These are phyloP conservation scores for Orchesella flavescens DNA, from an alignment of 2,888 invertebrate genomes.

Conservation along the genomic window DNA sequence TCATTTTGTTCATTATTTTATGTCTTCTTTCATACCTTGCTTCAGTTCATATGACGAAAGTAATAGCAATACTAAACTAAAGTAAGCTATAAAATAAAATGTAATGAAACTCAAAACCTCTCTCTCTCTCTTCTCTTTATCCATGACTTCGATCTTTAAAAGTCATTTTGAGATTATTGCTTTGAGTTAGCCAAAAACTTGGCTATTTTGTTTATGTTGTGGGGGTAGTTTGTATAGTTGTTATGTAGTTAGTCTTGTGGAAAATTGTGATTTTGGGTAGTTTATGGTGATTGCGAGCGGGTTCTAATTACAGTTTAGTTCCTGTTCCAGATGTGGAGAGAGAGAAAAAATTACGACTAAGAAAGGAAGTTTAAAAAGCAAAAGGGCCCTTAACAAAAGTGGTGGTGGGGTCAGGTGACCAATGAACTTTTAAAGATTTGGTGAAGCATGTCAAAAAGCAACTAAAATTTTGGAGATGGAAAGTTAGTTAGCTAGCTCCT, in stretches of 20 bases:
- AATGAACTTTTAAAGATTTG: slow-evolving; percentile 39
- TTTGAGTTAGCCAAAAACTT: no score
- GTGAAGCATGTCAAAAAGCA: slow-evolving; percentile 11
- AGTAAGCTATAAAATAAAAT: no score
- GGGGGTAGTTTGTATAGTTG: no score
- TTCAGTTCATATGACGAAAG: background rate
- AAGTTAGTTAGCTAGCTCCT: no score
- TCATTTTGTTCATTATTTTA: slow-evolving; percentile 7
- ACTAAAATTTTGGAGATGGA: background rate
- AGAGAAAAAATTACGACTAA: no score
- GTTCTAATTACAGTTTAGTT: slow-evolving; percentile 57
- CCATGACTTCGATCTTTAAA: background rate
- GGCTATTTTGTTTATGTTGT: no score
- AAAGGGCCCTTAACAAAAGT: background rate
- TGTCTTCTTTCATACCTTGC: background rate
- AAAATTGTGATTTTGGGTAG: slow-evolving; percentile 55
- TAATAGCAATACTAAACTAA: no score
- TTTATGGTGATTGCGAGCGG: slow-evolving; percentile 45
- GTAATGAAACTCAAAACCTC: background rate
- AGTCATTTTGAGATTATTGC: background rate
- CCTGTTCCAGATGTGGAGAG: slow-evolving; percentile 46
- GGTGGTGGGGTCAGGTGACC: slow-evolving; percentile 32
- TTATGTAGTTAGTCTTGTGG: slow-evolving; percentile 41
- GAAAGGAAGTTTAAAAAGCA: no score
- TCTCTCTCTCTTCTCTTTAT: background rate